Conservation (phyloP, 2,888 invertebrate genomes). For the Rotaria sp. region DNA sequence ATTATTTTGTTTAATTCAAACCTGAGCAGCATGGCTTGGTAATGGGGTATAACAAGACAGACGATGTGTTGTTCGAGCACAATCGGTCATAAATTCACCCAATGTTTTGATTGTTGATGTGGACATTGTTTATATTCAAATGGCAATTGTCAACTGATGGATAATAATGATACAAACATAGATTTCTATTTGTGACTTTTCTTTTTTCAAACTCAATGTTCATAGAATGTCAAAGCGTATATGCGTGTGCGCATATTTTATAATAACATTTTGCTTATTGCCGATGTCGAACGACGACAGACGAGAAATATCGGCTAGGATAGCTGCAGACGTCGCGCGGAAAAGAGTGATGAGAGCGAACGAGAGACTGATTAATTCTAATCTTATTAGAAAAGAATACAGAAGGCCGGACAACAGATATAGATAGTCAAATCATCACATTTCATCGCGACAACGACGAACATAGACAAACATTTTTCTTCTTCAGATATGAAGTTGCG, state of each 20-base stretch:
- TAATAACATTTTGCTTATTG: neutral
- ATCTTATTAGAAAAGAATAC: neutral
- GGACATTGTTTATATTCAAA: neutral
- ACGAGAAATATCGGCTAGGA: neutral
- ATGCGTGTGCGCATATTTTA: neutral
- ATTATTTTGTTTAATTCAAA: neutral
- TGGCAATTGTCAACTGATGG: neutral
- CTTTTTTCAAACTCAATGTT: neutral
- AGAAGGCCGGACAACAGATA: conserved; percentile 14
- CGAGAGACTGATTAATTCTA: neutral
- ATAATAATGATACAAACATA: neutral
- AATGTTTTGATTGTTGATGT: neutral
- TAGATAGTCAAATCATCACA: conserved; percentile 19
- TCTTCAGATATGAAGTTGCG: neutral
- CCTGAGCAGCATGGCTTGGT: conserved; percentile 1
- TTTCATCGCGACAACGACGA: conserved; percentile 15
- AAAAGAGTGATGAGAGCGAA: conserved; percentile 3
- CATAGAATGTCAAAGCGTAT: neutral
- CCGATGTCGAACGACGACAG: neutral
- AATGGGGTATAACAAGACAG: neutral
- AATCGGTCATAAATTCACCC: conserved; percentile 6
- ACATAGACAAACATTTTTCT: neutral
- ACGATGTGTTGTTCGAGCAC: neutral
- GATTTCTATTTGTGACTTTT: neutral
- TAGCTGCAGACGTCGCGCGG: neutral